Conservation (phyloP, 2,113 vertebrate species). For the Gasterosteus nipponicus region DNA sequence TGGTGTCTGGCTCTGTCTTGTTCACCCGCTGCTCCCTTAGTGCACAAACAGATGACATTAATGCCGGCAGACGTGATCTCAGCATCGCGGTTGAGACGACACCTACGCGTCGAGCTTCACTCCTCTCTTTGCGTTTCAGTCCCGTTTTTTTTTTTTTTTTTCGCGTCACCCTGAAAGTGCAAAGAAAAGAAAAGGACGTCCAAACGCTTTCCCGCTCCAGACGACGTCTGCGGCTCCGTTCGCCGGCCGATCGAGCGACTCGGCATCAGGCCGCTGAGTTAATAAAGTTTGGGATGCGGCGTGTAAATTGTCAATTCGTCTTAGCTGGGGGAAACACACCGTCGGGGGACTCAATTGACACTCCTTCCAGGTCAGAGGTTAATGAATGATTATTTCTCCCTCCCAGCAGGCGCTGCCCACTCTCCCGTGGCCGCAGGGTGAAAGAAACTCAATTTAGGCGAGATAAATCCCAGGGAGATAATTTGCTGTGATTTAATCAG, state of each 20-base stretch:
- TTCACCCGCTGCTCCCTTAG: not conserved
- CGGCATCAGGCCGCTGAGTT: slow-evolving; percentile 57
- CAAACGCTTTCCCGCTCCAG: slow-evolving; percentile 5
- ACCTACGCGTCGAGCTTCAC: slow-evolving; percentile 41
- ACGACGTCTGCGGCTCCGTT: not conserved
- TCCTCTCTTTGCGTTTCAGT: slow-evolving; percentile 23
- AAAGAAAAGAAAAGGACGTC: not conserved
- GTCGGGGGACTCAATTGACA: slow-evolving; percentile 68
- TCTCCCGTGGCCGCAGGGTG: slow-evolving; percentile 75
- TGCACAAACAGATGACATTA: not conserved
- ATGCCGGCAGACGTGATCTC: not conserved
- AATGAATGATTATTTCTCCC: slow-evolving; percentile 82
- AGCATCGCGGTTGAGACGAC: not conserved
- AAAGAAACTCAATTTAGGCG: slow-evolving; percentile 77
- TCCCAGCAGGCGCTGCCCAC: slow-evolving; percentile 74
- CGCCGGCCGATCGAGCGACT: slow-evolving; percentile 60
- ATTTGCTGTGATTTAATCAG: slow-evolving; percentile 78
- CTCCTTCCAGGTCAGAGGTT: slow-evolving; percentile 79
- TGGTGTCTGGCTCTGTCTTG: not conserved
- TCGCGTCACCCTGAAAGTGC: slow-evolving; percentile 6
- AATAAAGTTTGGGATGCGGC: slow-evolving; percentile 67
- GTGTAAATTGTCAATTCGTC: slow-evolving; percentile 69
- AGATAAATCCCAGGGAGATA: slow-evolving; percentile 74
- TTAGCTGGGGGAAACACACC: slow-evolving; percentile 49
- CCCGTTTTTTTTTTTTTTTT: slow-evolving; percentile 10